These are phyloP conservation scores for Cordilura impudica DNA, from an alignment of 2,888 invertebrate genomes.

Conservation along the genomic window DNA sequence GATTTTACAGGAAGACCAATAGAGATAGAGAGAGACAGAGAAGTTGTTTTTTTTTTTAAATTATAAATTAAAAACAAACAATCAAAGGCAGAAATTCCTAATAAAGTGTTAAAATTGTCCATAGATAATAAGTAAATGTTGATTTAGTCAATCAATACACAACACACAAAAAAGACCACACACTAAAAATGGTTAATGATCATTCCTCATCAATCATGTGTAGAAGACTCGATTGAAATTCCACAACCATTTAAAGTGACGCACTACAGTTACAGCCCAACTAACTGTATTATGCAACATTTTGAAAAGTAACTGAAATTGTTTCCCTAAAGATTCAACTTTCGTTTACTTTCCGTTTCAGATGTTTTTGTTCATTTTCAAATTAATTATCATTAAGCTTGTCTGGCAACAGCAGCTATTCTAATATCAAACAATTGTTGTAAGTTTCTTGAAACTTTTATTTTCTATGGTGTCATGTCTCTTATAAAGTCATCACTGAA, in stretches of 20 bases:
- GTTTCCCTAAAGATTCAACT: not conserved
- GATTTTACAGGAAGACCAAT: conserved; percentile 31
- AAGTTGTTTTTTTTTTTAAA: conserved; percentile 10
- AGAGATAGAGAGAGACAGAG: not conserved
- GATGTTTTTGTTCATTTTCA: too few species aligned
- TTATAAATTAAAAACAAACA: conserved; percentile 14
- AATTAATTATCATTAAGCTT: too few species aligned
- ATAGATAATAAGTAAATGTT: conserved; percentile 29
- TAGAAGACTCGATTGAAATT: conserved; percentile 35
- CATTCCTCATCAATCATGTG: conserved; percentile 22
- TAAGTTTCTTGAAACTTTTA: not conserved
- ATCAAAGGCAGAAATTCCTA: conserved; percentile 17
- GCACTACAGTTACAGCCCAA: conserved; percentile 3
- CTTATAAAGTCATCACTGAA: conserved; percentile 27
- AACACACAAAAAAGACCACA: not conserved
- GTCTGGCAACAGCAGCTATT: not conserved
- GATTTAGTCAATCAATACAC: not conserved
- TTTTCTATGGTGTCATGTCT: not conserved
- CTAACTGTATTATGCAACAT: not conserved
- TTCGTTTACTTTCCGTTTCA: not conserved
- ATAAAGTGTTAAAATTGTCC: conserved; percentile 37
- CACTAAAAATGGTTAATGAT: conserved; percentile 33
- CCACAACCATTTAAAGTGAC: conserved; percentile 20
- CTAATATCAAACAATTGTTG: not conserved
- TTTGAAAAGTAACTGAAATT: not conserved